Conservation (phyloP, 1,140 invertebrate genomes). For the Ceratoteleas bidentatus region DNA sequence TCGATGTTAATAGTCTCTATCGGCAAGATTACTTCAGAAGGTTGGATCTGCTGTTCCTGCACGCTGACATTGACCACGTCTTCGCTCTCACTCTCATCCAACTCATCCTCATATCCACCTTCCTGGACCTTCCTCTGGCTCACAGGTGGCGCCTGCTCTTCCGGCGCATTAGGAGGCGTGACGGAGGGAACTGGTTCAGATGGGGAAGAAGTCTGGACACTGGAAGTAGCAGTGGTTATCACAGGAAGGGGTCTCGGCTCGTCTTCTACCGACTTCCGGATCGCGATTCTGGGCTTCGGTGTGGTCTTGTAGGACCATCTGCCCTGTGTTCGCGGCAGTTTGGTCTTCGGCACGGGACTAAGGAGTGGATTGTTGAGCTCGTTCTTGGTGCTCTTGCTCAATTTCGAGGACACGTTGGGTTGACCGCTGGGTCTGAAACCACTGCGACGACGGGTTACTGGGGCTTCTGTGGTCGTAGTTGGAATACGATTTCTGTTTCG, state of each 20-base stretch:
- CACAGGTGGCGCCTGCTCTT: conserved; percentile 59
- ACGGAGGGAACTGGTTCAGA: conserved; percentile 73
- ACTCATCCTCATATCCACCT: conserved; percentile 82
- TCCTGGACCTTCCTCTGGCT: conserved; percentile 61
- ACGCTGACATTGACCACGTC: conserved; percentile 72
- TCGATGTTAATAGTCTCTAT: conserved; percentile 91
- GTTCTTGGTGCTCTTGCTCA: conserved; percentile 63
- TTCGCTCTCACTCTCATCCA: conserved; percentile 85
- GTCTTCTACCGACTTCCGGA: conserved; percentile 86
- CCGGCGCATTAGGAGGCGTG: conserved; percentile 72
- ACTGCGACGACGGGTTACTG: conserved; percentile 73
- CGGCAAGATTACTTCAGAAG: conserved; percentile 80
- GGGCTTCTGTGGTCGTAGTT: conserved; percentile 74
- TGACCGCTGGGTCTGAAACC: conserved; percentile 75
- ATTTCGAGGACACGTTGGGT: conserved; percentile 59
- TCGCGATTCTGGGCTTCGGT: conserved; percentile 91
- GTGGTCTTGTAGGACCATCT: conserved; percentile 94
- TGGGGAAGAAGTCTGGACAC: conserved; percentile 74
- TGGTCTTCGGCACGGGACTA: conserved; percentile 83
- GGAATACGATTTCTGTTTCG: conserved; percentile 72
- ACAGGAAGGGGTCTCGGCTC: conserved; percentile 78
- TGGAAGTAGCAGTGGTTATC: conserved; percentile 68
- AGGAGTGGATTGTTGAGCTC: conserved; percentile 49
- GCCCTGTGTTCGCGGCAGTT: conserved; percentile 88
- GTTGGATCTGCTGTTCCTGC: conserved; percentile 70